Conservation (phyloP, 2,113 vertebrate species). For the Vireo altiloquus region DNA sequence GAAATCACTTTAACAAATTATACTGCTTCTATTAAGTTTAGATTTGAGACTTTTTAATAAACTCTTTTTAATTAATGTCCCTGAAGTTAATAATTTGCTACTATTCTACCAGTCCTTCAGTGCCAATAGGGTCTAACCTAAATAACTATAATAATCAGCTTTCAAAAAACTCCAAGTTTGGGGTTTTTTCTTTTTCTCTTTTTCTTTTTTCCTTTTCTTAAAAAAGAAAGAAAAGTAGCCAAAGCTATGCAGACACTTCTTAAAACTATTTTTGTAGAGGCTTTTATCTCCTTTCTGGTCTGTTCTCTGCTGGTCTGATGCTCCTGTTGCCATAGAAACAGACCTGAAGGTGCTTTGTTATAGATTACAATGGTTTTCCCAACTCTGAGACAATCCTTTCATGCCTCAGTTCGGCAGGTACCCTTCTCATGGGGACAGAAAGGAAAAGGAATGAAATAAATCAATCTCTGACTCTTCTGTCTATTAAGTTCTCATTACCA, state of each 20-base stretch:
- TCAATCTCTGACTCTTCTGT: neutral
- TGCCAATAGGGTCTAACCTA: neutral
- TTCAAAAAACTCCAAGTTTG: neutral
- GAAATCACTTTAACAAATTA: neutral
- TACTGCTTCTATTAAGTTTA: neutral
- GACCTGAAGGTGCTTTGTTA: conserved; percentile 42
- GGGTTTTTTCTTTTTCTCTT: neutral
- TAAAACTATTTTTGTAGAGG: conserved; percentile 3
- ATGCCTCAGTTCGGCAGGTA: conserved; percentile 9
- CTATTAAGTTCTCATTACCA: conserved; percentile 7
- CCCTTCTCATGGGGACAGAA: neutral
- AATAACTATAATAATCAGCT: neutral
- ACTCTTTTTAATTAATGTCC: neutral
- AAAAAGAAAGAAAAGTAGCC: neutral
- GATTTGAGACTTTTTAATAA: neutral
- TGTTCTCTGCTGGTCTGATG: conserved; percentile 43
- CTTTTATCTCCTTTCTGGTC: conserved; percentile 40
- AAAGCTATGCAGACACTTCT: neutral
- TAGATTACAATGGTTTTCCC: conserved; percentile 21
- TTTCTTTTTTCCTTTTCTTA: neutral
- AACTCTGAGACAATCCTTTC: neutral
- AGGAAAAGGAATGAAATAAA: neutral
- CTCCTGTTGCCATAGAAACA: conserved; percentile 56
- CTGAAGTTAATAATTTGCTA: neutral
- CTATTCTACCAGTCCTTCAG: neutral